Conservation (phyloP, 1,140 invertebrate species). For the Polyergus mexicanus region DNA sequence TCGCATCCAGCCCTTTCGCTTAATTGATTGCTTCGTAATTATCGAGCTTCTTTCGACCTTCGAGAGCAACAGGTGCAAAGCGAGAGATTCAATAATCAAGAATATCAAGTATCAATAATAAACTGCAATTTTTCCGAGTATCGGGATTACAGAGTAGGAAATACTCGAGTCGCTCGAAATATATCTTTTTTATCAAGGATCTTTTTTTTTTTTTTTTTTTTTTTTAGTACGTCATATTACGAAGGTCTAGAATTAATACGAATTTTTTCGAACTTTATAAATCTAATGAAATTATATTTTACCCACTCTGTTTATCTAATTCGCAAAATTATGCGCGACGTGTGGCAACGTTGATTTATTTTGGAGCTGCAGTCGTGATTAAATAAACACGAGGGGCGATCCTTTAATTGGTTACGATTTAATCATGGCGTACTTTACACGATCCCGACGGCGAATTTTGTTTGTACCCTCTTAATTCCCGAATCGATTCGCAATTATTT, state of each 20-base stretch:
- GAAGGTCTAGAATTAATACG: background rate
- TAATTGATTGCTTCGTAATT: constrained; percentile 75
- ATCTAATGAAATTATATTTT: background rate
- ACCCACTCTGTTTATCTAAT: background rate
- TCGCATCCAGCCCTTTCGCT: constrained; percentile 31
- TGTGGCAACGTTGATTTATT: constrained; percentile 5
- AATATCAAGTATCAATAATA: constrained; percentile 51
- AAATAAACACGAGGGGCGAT: constrained; percentile 13
- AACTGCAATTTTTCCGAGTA: constrained; percentile 20
- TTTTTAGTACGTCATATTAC: background rate
- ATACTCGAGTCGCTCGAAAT: constrained; percentile 2
- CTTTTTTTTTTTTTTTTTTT: too few relatives aligned
- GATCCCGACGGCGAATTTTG: background rate
- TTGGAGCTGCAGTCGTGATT: background rate
- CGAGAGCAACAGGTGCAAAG: constrained; percentile 71
- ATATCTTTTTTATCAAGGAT: background rate
- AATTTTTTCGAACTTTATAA: background rate
- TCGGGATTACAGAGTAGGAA: constrained; percentile 57
- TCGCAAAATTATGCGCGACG: background rate
- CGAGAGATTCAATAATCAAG: constrained; percentile 53
- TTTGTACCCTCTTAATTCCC: constrained; percentile 8
- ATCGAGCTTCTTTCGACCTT: constrained; percentile 62
- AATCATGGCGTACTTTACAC: constrained; percentile 23
- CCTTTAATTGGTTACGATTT: constrained; percentile 33
- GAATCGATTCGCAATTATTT: constrained; percentile 37